Base-by-base conservation (phyloP, 2,113 vertebrate genomes). In the Rhodinocichla rosea region DNA sequence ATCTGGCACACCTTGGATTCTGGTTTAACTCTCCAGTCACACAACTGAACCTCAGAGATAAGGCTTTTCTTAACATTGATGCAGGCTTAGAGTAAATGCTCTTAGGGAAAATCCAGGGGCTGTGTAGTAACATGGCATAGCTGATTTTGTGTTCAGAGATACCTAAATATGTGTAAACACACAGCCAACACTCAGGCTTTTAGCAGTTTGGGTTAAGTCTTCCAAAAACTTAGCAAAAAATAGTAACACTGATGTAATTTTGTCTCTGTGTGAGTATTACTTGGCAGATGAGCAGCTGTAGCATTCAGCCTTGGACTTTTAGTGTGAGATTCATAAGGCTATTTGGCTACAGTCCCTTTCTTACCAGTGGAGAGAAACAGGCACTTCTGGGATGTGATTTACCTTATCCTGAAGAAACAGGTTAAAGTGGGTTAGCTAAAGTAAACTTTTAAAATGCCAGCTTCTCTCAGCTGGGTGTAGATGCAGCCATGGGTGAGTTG, bases 251-350 rank as follows among this genome's bases (percentile, higher is more conserved):
- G 74, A 44, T 87, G 83, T 76, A 63, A 85, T 82, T 82, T 89
- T 1, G 4, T 75, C 52, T 84, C 52, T 60, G 6, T 70, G 82
- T 63, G 63, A 65, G 56, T 80, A 62, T 94, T 77, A 55, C 64
- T 94, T 91, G 90, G 81, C 93, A 93, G 81, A 75, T 40, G 60
- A 93, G 76, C 81, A 90, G 94, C 59, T 74, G 78, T 40, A 71
- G 70, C 67, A 82, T 94, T 95, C 74, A 92, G 57, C 49, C 30
- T 87, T 1, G 0, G 69, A 87, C 15, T 87, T 89, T 6, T 69
- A 50, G 70, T 67, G 44, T 82, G 44, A 82, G 69, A 82, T 91
- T 87, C 62, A 64, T 71, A 70, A 91, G 77, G 13, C 63, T 74
- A 3, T 86, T 94, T 92, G 81, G 60, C 65, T 82, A 14, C 21